Percentiles rank a stretch among this genome's conserved stretches.
These are phyloP conservation scores for Heliopora coerulea DNA, from an alignment of 92 coral and sea anemone genomes.

Conservation along the genomic window DNA sequence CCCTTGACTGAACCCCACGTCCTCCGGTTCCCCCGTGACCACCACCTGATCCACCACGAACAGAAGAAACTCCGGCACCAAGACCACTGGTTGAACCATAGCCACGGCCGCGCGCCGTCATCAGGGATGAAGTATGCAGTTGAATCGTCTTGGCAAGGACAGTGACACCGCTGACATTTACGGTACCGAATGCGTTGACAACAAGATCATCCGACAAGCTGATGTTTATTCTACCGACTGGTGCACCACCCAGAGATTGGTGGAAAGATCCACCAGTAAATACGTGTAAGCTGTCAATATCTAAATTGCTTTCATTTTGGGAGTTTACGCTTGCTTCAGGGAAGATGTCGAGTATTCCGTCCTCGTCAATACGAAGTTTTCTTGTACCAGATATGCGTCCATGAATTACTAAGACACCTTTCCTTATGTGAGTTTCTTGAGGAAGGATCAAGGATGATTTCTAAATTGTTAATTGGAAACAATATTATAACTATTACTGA, in stretches of 20 bases:
- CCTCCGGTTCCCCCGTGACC: conserved; percentile 99
- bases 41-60: conserved; percentile 78
- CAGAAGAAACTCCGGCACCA: conserved; percentile 69
- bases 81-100: conserved; percentile 64
- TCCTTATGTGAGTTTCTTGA: conserved; percentile 63
- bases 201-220: conserved; percentile 39
- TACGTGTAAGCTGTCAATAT: conserved; percentile 59
- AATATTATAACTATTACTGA: too few relatives aligned
- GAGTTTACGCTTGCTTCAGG: conserved; percentile 77
- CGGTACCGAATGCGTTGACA: conserved; percentile 56
- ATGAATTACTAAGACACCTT: conserved; percentile 59
- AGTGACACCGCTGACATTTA: conserved; percentile 44
- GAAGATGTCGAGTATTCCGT: conserved; percentile 69
- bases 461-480: too few relatives aligned
- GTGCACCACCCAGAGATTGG: conserved; percentile 47
- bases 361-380: conserved; percentile 65
- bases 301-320: conserved; percentile 43
- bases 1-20: conserved; percentile 66
- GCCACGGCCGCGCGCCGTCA: conserved; percentile 83
- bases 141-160: conserved; percentile 54
- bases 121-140: conserved; percentile 70
- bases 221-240: conserved; percentile 38
- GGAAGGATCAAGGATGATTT: conserved; percentile 67
- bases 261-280: conserved; percentile 81
- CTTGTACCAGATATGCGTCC: conserved; percentile 56